phyloP scores from a whole-genome alignment of 2,113 vertebrate genomes.

The Brachyhypopomus gauderio region DNA sequence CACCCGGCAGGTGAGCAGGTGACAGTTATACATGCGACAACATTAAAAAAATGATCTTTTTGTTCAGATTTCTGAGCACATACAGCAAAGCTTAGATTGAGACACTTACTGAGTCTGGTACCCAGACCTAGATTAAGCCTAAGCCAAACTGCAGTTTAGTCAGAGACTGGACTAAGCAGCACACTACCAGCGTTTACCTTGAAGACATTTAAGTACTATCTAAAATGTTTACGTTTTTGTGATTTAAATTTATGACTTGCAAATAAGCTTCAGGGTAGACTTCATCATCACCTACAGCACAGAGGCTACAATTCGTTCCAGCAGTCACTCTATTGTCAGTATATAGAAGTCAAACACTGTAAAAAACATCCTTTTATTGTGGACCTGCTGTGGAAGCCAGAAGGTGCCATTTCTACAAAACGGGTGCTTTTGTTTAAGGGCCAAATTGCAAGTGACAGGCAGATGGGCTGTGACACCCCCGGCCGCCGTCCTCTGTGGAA shows the following conservation, averaged over 20 bases:
- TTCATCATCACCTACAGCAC: slow-evolving; percentile 17
- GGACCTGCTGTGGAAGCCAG: slow-evolving; percentile 5
- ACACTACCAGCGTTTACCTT: not conserved
- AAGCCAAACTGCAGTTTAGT: not conserved
- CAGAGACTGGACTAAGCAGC: not conserved
- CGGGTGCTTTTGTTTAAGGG: not conserved
- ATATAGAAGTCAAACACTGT: not conserved
- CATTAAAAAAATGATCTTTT: no score
- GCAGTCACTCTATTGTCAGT: slow-evolving; percentile 24
- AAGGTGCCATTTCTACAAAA: not conserved
- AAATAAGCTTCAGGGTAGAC: slow-evolving; percentile 34
- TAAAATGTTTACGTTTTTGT: not conserved
- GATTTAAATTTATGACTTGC: slow-evolving; percentile 20
- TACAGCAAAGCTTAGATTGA: not conserved
- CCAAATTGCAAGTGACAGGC: slow-evolving; percentile 4
- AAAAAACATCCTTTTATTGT: not conserved
- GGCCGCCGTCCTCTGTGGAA: not conserved
- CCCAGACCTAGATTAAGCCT: no score
- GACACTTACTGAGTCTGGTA: not conserved
- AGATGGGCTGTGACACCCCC: not conserved
- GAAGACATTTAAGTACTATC: not conserved
- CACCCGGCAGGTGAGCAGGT: not conserved
- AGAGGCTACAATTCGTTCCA: slow-evolving; percentile 12
- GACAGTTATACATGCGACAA: no score
- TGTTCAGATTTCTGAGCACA: not conserved